phyloP scores from a whole-genome alignment of 2,113 vertebrate genomes.

The Tragelaphus imberbis region DNA sequence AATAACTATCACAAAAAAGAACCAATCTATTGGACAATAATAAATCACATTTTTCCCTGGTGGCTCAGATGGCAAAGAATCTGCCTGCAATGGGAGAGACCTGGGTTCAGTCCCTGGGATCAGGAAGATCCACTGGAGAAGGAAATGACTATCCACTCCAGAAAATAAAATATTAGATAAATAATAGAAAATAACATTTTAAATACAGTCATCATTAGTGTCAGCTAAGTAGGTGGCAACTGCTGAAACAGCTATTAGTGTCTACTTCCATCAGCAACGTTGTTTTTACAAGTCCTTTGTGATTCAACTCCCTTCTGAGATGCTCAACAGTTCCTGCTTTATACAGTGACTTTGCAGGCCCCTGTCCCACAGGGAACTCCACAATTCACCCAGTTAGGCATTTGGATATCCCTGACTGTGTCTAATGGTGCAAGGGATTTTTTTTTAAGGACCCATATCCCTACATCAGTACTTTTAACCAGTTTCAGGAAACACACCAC shows the following conservation, averaged over 20 bases:
- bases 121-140: background rate
- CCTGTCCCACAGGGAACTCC: background rate
- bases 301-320: background rate
- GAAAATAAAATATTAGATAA: background rate
- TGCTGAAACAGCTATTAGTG: background rate
- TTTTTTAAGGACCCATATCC: slow-evolving; percentile 18
- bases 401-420: background rate
- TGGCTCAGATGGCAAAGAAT: background rate
- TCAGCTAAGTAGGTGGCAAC: background rate
- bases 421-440: slow-evolving; percentile 35
- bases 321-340: background rate
- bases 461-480: slow-evolving; percentile 41
- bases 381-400: slow-evolving; percentile 20
- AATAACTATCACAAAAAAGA: slow-evolving; percentile 30
- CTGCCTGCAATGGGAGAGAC: background rate
- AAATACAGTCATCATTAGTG: slow-evolving; percentile 7
- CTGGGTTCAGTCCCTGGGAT: background rate
- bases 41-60: background rate
- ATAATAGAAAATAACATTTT: background rate
- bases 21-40: slow-evolving; percentile 1
- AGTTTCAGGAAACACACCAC: slow-evolving; percentile 58
- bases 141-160: background rate
- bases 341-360: background rate
- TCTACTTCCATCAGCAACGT: background rate
- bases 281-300: background rate